Evolutionary conservation across 2,797 vertebrate species (phyloP).

Genomic region (Betta splendens): DNA sequence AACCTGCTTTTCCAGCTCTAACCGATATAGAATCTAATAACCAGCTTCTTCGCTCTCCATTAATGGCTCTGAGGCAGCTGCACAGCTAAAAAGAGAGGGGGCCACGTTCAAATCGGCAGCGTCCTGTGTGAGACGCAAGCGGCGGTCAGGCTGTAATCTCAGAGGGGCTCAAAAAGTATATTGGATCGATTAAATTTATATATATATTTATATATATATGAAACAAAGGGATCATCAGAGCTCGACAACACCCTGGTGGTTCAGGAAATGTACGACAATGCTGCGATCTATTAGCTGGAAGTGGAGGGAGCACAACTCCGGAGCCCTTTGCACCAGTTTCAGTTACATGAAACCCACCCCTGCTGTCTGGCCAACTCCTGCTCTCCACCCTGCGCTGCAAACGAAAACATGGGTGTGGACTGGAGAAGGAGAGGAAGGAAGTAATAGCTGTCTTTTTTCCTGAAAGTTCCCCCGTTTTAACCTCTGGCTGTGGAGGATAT

Average conservation of each 20-base stretch:
- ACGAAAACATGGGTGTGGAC: constrained; percentile 77
- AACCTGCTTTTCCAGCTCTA: constrained; percentile 47
- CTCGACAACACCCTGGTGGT: constrained; percentile 34
- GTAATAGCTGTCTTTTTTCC: constrained; percentile 23
- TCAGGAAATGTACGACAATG: constrained; percentile 32
- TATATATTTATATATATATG: constrained; percentile 19
- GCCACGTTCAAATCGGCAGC: constrained; percentile 26
- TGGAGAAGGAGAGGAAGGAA: constrained; percentile 46
- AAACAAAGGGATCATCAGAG: constrained; percentile 32
- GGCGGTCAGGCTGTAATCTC: constrained; percentile 24
- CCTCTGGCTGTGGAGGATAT: constrained; percentile 25
- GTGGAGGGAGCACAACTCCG: constrained; percentile 29
- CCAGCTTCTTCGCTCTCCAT: constrained; percentile 38
- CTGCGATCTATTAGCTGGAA: constrained; percentile 50
- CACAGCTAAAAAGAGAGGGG: constrained; percentile 36
- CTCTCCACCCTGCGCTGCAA: constrained; percentile 57
- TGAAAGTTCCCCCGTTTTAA: constrained; percentile 1
- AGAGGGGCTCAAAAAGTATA: constrained; percentile 32
- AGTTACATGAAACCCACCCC: constrained; percentile 66
- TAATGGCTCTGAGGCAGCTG: constrained; percentile 23
- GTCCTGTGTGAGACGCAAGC: constrained; percentile 22
- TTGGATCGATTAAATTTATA: constrained; percentile 19
- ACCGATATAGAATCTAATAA: constrained; percentile 61
- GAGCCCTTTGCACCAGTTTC: constrained; percentile 51
- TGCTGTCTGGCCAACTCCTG: constrained; percentile 57